Evolutionary conservation across 1,140 invertebrate genomes (phyloP).

Genomic region (Ridgeia piscesae): DNA sequence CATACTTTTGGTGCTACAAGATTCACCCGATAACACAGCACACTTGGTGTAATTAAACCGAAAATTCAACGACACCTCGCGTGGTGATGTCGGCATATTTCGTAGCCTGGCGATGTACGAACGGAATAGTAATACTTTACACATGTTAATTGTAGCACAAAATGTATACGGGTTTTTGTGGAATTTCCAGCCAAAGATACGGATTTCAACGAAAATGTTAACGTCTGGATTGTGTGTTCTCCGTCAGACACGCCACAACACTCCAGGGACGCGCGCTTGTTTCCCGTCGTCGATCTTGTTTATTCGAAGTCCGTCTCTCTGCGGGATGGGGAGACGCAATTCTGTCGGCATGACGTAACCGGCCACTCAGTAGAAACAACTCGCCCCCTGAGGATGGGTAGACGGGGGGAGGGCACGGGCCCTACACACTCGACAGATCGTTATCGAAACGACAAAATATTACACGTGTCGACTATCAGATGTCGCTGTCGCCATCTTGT

Average conservation of each 20-base stretch:
- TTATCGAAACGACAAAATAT: conserved; percentile 1
- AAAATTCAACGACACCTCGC: too few species aligned
- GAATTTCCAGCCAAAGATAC: too few species aligned
- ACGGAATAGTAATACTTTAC: too few species aligned
- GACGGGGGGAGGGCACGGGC: neutral
- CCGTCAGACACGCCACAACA: neutral
- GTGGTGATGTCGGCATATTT: too few species aligned
- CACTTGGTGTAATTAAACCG: too few species aligned
- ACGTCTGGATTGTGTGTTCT: neutral
- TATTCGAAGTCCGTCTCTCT: neutral
- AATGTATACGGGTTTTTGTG: too few species aligned
- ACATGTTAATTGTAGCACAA: too few species aligned
- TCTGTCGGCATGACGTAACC: neutral
- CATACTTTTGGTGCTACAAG: too few species aligned
- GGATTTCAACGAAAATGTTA: neutral
- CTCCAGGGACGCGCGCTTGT: neutral
- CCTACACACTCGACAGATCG: neutral
- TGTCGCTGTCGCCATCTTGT: neutral
- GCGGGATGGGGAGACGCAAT: neutral
- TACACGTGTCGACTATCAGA: neutral
- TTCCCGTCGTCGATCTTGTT: neutral
- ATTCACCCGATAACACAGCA: too few species aligned
- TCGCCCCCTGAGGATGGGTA: neutral
- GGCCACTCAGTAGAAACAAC: neutral
- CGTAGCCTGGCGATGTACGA: too few species aligned